phyloP scores from a whole-genome alignment of 2,888 invertebrate species.

The Tachina grossa region DNA sequence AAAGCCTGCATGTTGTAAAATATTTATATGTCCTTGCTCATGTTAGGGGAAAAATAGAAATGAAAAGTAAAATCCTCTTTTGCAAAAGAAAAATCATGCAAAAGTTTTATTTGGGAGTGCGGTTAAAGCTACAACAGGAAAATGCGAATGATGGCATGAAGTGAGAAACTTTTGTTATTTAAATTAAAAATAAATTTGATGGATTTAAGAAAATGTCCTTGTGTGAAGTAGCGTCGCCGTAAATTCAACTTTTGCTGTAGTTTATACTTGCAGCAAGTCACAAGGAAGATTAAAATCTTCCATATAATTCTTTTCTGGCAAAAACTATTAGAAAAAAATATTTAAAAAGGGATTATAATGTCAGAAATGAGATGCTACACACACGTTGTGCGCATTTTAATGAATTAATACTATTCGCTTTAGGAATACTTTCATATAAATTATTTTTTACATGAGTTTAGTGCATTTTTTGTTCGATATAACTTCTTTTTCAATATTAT shows the following conservation, averaged over 20 bases:
- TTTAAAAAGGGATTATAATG: no score
- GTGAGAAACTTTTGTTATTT: not conserved
- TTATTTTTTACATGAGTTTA: not conserved
- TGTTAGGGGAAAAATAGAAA: not conserved
- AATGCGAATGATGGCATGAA: not conserved
- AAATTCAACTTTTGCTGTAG: conserved; percentile 27
- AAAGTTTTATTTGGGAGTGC: conserved; percentile 5
- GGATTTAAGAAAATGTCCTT: conserved; percentile 14
- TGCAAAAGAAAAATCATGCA: conserved; percentile 14
- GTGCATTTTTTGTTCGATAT: not conserved
- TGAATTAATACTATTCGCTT: no score
- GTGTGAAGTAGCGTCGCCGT: conserved; percentile 22
- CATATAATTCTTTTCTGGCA: no score
- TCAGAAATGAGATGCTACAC: no score
- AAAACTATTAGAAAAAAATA: no score
- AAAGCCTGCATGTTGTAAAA: conserved; percentile 9
- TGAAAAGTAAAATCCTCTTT: not conserved
- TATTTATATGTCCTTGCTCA: not conserved
- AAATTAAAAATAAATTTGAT: not conserved
- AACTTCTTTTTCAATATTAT: not conserved
- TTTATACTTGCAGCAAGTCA: no score
- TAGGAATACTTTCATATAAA: no score
- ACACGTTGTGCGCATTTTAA: no score
- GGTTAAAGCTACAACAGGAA: not conserved
- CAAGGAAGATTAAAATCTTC: no score